phyloP scores from a whole-genome alignment of 2,113 vertebrate species.

The Rhadina sibilatrix region DNA sequence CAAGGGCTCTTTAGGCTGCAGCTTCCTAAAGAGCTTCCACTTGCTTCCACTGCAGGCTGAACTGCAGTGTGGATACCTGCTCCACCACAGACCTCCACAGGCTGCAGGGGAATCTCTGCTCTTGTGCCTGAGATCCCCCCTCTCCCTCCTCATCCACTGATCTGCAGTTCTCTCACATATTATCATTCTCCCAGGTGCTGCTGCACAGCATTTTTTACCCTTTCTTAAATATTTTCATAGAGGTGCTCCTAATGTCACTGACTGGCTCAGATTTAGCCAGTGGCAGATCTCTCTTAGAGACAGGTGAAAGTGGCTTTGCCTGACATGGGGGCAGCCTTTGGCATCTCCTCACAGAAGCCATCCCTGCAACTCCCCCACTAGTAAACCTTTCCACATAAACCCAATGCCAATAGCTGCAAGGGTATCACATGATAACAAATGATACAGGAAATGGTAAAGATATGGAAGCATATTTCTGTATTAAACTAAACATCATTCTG shows the following conservation, averaged over 20 bases:
- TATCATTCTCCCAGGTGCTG: not conserved
- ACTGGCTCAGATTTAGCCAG: not conserved
- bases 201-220: not conserved
- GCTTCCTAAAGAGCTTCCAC: not conserved
- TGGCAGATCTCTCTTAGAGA: accelerated
- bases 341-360: not conserved
- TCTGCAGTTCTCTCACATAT: not conserved
- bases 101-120: not conserved
- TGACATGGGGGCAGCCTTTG: not conserved
- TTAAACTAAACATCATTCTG: not conserved
- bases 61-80: not conserved
- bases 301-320: not conserved
- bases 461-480: not conserved
- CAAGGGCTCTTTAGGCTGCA: not conserved
- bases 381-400: not conserved
- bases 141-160: not conserved
- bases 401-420: not conserved
- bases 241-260: accelerated
- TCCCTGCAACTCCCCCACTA: not conserved
- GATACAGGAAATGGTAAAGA: not conserved
- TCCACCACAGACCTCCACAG: accelerated
- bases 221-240: not conserved
- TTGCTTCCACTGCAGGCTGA: not conserved
- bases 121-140: accelerated
- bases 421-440: not conserved